These are phyloP conservation scores for Diglossa cyanea DNA, from an alignment of 2,797 vertebrate genomes.

Conservation along the genomic window DNA sequence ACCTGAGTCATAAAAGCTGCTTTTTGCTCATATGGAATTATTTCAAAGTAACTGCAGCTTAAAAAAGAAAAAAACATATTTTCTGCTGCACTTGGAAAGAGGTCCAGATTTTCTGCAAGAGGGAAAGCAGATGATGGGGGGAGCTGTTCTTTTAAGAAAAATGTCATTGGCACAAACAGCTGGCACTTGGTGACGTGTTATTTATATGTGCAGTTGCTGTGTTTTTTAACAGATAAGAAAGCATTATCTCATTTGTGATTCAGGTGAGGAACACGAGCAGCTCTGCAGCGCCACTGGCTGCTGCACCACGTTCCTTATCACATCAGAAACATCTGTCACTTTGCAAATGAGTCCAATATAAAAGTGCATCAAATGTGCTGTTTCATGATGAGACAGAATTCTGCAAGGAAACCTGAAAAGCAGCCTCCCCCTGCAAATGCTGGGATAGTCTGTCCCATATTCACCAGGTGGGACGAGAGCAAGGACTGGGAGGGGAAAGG, in stretches of 20 bases:
- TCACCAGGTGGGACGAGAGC: not conserved
- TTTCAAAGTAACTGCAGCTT: not conserved
- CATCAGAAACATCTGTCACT: conserved; percentile 25
- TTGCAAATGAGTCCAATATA: conserved; percentile 9
- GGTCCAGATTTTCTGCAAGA: conserved; percentile 15
- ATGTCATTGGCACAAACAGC: conserved; percentile 58
- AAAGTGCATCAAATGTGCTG: not conserved
- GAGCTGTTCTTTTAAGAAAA: conserved; percentile 17
- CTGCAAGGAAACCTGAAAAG: not conserved
- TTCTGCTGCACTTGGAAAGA: not conserved
- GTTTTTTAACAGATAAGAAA: conserved; percentile 56
- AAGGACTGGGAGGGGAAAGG: not conserved
- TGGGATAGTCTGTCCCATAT: not conserved
- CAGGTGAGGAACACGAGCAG: conserved; percentile 16
- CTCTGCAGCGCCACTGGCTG: not conserved
- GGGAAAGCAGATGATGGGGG: not conserved
- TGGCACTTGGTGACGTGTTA: conserved; percentile 40
- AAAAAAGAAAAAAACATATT: not conserved
- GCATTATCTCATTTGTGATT: conserved; percentile 8
- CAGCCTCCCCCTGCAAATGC: not conserved
- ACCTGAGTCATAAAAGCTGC: not conserved
- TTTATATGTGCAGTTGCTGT: conserved; percentile 47
- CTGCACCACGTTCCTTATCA: not conserved
- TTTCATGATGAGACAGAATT: conserved; percentile 21
- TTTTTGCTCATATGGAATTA: not conserved